A percentile compares a stretch with the other conserved stretches of the same genome.
Conservation (phyloP, 64 coral and sea anemone genomes). For the Pachyseris speciosa region DNA sequence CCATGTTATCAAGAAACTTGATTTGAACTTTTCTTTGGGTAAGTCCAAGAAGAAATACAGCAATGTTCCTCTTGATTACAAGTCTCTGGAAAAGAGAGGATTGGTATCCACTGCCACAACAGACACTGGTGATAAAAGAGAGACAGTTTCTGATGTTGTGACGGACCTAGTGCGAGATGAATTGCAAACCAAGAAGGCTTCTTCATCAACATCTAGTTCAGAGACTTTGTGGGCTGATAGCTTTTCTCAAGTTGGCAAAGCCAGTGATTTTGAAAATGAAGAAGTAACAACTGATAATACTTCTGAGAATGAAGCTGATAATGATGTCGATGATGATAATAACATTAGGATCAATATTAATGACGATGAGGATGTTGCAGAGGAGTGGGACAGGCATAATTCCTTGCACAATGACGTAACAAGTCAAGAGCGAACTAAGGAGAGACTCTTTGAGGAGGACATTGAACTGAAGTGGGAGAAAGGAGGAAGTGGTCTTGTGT, state of each 20-base stretch:
- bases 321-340: background rate
- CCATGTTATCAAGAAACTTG: constrained; percentile 89
- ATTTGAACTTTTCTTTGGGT: constrained; percentile 76
- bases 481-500: constrained; percentile 98
- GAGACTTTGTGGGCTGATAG: background rate
- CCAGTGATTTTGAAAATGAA: background rate
- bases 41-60: constrained; percentile 83
- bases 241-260: background rate
- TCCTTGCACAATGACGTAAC: constrained; percentile 92
- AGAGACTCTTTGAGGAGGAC: constrained; percentile 95
- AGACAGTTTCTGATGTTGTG: background rate
- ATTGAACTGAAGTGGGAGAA: constrained; percentile 99
- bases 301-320: background rate
- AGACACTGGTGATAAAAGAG: background rate
- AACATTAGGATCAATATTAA: background rate
- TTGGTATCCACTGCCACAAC: background rate
- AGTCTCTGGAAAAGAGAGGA: background rate
- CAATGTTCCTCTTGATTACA: constrained; percentile 95
- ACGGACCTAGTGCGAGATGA: background rate
- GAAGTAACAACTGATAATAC: background rate
- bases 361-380: constrained; percentile 24
- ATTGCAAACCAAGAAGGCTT: background rate
- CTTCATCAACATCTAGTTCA: background rate
- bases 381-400: constrained; percentile 99
- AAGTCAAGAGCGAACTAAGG: constrained; percentile 91